phyloP scores from a whole-genome alignment of 2,113 vertebrate species.

The Cyanocitta stelleri region DNA sequence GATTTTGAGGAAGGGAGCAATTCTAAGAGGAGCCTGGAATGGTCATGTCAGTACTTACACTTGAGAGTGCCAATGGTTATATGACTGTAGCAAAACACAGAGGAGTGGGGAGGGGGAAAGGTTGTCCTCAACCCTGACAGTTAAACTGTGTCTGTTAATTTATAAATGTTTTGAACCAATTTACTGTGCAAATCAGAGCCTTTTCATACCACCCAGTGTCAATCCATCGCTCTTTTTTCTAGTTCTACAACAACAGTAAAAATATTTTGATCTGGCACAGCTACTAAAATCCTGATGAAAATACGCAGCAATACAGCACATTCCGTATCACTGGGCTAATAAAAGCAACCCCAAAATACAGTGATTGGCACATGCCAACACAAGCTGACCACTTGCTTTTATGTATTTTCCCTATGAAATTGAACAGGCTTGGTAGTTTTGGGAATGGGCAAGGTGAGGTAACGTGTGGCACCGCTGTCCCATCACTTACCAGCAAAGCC shows the following conservation, averaged over 20 bases:
- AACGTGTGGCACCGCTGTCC: accelerated
- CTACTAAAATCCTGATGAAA: not conserved
- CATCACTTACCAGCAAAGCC: slow-evolving; percentile 82
- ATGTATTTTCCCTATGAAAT: not conserved
- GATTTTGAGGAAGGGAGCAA: not conserved
- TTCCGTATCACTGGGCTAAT: not conserved
- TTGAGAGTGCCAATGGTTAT: not conserved
- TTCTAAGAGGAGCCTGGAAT: not conserved
- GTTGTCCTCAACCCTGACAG: not conserved
- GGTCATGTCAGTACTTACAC: not conserved
- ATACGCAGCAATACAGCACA: not conserved
- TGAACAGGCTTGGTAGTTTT: not conserved
- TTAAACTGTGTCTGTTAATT: not conserved
- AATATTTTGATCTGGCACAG: not conserved
- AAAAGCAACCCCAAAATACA: not conserved
- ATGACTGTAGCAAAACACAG: slow-evolving; percentile 8
- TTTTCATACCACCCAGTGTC: not conserved
- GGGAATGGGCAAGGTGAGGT: not conserved
- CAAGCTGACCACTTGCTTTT: not conserved
- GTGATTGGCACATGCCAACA: not conserved
- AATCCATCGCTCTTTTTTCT: not conserved
- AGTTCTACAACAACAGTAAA: not conserved
- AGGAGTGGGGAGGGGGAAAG: not conserved
- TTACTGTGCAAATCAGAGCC: not conserved
- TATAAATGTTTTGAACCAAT: not conserved